Percentiles rank a stretch among this genome's conserved stretches.
Conservation (phyloP, 1,140 invertebrate species). For the Tetranychus cinnabarinus region DNA sequence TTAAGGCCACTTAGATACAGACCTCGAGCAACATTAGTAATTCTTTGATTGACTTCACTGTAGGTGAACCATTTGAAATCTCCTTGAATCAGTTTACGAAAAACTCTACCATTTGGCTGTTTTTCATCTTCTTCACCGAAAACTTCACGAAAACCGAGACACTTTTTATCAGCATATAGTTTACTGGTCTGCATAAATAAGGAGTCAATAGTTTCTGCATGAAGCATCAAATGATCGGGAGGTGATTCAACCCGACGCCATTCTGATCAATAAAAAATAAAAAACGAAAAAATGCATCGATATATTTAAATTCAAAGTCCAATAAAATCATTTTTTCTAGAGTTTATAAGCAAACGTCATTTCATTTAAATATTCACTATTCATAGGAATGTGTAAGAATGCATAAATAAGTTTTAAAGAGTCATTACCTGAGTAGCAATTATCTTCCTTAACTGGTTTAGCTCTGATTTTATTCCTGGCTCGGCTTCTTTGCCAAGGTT, state of each 20-base stretch:
- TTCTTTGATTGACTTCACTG: slow-evolving; percentile 44
- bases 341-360: too few species aligned
- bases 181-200: slow-evolving; percentile 15
- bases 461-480: background rate
- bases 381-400: too few species aligned
- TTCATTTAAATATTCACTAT: too few species aligned
- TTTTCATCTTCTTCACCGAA: slow-evolving; percentile 76
- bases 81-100: slow-evolving; percentile 63
- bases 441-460: background rate
- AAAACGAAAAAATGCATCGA: too few species aligned
- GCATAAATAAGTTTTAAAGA: too few species aligned
- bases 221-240: too few species aligned
- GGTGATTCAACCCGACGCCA: too few species aligned
- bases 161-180: slow-evolving; percentile 37
- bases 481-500: slow-evolving; percentile 43
- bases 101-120: slow-evolving; percentile 75
- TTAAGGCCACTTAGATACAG: slow-evolving; percentile 35
- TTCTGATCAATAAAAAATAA: too few species aligned
- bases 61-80: slow-evolving; percentile 81
- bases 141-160: slow-evolving; percentile 71
- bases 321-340: too few species aligned
- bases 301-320: too few species aligned
- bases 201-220: too few species aligned
- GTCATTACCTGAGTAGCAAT: background rate
- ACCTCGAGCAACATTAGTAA: slow-evolving; percentile 50